Percentiles rank a stretch among this genome's conserved stretches.
phyloP scores from a whole-genome alignment of 2,797 vertebrate species.

The Sylvia borin region DNA sequence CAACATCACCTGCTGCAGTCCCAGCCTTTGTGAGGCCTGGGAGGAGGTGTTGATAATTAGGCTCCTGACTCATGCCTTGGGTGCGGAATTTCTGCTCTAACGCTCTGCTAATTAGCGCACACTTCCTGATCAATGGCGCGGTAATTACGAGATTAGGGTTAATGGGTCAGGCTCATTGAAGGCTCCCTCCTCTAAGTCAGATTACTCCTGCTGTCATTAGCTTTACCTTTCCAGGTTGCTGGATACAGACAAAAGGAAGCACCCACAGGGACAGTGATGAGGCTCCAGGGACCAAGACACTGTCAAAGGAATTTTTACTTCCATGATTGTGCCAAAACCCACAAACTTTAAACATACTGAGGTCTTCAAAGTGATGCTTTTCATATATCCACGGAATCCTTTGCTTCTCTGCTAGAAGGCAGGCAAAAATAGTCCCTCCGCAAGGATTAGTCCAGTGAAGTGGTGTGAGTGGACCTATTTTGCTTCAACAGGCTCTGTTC shows the following conservation, averaged over 20 bases:
- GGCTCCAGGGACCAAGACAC: neutral
- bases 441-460: neutral
- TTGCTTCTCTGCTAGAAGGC: neutral
- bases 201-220: neutral
- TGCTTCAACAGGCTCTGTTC: neutral
- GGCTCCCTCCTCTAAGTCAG: neutral
- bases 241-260: neutral
- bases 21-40: neutral
- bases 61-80: neutral
- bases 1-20: neutral
- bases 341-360: neutral
- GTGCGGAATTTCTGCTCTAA: neutral
- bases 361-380: neutral
- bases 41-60: neutral
- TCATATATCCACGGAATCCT: neutral
- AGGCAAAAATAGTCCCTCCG: neutral
- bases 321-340: neutral
- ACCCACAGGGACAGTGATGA: neutral
- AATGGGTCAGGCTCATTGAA: constrained; percentile 15
- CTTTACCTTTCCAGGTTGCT: neutral
- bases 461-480: neutral
- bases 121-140: neutral
- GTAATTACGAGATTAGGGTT: constrained; percentile 56
- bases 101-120: neutral
- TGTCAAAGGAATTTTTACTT: neutral